Percentiles rank a stretch among this genome's conserved stretches.
These are phyloP conservation scores for Trilocha varians DNA, from an alignment of 2,888 invertebrate genomes.

Conservation along the genomic window DNA sequence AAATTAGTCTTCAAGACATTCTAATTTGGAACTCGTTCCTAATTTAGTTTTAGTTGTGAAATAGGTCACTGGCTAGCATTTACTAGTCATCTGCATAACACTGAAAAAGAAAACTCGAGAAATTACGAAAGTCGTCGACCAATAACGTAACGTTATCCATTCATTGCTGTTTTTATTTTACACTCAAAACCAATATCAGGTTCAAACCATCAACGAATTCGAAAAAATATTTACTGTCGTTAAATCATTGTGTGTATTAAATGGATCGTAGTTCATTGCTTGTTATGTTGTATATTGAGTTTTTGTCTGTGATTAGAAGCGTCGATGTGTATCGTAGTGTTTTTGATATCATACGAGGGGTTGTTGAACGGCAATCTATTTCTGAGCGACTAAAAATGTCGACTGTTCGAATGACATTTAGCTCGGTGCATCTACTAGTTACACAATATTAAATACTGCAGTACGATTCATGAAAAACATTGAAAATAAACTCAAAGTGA, in stretches of 20 bases:
- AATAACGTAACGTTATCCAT: not conserved
- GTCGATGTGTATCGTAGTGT: slow-evolving; percentile 41
- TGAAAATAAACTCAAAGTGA: too few relatives aligned
- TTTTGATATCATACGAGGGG: slow-evolving; percentile 31
- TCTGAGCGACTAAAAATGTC: slow-evolving; percentile 66
- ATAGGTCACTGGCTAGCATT: not conserved
- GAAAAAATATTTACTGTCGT: not conserved
- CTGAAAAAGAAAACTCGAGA: slow-evolving; percentile 12
- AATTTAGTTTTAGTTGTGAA: not conserved
- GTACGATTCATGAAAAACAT: too few relatives aligned
- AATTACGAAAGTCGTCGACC: slow-evolving; percentile 4
- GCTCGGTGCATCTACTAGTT: slow-evolving; percentile 54
- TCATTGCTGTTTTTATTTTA: not conserved
- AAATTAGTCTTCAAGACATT: not conserved
- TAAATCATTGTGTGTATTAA: not conserved
- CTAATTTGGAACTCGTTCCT: not conserved
- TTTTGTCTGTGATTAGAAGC: slow-evolving; percentile 20
- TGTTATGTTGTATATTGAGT: slow-evolving; percentile 19
- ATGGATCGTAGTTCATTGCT: not conserved
- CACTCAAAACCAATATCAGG: not conserved
- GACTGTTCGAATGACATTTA: slow-evolving; percentile 68
- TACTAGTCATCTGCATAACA: slow-evolving; percentile 4
- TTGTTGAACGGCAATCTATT: slow-evolving; percentile 70
- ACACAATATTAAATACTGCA: not conserved
- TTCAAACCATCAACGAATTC: not conserved